Conservation (phyloP, 2,888 invertebrate species). For the Smittia aterrima region DNA sequence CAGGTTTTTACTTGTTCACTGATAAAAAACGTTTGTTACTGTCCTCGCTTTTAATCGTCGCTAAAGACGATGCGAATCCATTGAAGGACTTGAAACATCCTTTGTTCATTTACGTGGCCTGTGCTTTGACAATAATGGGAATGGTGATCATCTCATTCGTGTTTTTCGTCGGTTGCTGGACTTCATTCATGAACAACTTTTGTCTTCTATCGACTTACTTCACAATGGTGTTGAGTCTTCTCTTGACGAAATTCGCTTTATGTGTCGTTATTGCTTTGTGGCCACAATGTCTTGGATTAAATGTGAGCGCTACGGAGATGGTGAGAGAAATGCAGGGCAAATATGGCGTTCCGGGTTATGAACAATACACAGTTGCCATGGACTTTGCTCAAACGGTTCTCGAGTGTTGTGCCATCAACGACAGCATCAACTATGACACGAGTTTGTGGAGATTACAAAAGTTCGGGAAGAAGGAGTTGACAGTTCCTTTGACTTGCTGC, state of each 20-base stretch:
- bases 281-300: constrained; percentile 75
- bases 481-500: constrained; percentile 71
- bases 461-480: constrained; percentile 66
- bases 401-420: constrained; percentile 76
- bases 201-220: constrained; percentile 73
- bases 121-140: constrained; percentile 68
- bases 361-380: constrained; percentile 72
- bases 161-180: constrained; percentile 78
- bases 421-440: constrained; percentile 76
- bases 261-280: constrained; percentile 71
- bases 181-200: constrained; percentile 72
- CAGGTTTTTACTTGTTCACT: constrained; percentile 70
- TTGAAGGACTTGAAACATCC: constrained; percentile 64
- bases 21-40: constrained; percentile 70
- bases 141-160: constrained; percentile 66
- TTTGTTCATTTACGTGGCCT: constrained; percentile 72
- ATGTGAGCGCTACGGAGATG: constrained; percentile 65
- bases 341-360: constrained; percentile 72
- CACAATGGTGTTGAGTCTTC: constrained; percentile 63
- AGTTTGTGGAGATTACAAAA: constrained; percentile 76
- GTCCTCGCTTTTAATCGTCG: constrained; percentile 66
- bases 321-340: constrained; percentile 70
- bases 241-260: constrained; percentile 68
- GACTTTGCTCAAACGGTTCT: constrained; percentile 73
- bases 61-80: constrained; percentile 54